Base-by-base conservation (phyloP, 1,140 invertebrate genomes). In the Papilio machaon region DNA sequence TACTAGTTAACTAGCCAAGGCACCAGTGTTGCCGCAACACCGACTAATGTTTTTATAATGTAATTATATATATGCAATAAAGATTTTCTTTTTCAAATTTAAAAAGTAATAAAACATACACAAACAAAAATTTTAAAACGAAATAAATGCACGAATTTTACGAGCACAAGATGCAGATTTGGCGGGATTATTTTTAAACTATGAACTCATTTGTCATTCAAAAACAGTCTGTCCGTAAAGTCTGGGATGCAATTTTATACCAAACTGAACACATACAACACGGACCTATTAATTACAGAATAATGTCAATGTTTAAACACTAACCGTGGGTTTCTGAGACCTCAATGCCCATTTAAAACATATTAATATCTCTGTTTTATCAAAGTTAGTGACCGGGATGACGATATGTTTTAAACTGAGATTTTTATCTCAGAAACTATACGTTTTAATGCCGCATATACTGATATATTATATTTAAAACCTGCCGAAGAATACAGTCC, bases 121-220 rank as follows among this genome's bases (percentile, higher is more conserved):
- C 23, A 30, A 30, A 30, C 23, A 30, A 2, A 30, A 30, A 8
- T 35, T 54, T n/a, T 38, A 52, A 23, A 11, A 76, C 23, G 13
- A 76, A 15, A 76, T 30, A 76, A 35, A 30, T 58, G 46, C 49
- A 77, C 10, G 74, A 58, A 52, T 52, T 52, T 77, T 49, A 60
- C 60, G 58, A 78, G 38, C 54, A 78, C 54, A 35, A 15, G 35
- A n/a, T 78, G 54, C 52, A 78, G 19, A 78, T 78, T 78, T 58
- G 13, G 19, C 19, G 54, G 38, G 38, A 46, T 78, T 78, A 78
- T 78, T 78, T 78, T 78, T 78, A 78, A 60, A 78, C 35, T 43
- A 30, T 78, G 52, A 78, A 78, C 76, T 64, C 76, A 78, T 46
- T 78, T 78, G 76, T 78, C 76, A 43, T 60, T 64, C 43, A 78